phyloP scores from a whole-genome alignment of 1,140 invertebrate genomes.

The Trinorchestia longiramus region DNA sequence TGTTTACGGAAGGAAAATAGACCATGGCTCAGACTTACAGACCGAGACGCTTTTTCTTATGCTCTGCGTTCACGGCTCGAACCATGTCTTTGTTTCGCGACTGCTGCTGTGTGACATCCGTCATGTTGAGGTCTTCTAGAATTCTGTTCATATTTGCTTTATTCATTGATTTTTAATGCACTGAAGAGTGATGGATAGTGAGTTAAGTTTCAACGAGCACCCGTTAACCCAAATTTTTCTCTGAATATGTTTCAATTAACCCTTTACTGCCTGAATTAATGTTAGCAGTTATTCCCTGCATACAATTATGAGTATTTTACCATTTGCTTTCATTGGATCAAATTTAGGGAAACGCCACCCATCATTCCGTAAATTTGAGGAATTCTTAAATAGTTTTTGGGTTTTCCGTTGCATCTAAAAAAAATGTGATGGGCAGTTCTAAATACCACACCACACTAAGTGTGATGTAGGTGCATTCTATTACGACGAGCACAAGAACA shows the following conservation, averaged over 20 bases:
- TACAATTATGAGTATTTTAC: no score
- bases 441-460: no score
- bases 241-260: no score
- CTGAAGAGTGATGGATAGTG: background rate
- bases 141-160: background rate
- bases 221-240: background rate
- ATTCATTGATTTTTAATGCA: background rate
- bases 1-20: slow-evolving; percentile 8
- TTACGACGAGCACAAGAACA: background rate
- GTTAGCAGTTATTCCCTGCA: no score
- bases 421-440: no score
- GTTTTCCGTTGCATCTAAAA: no score
- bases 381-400: no score
- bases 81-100: background rate
- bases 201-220: background rate
- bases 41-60: background rate
- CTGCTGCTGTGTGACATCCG: background rate
- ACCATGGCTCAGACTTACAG: background rate
- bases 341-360: no score
- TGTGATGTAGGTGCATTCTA: no score
- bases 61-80: background rate
- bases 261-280: no score
- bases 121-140: background rate
- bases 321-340: no score
- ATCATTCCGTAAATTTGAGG: no score